Percentiles rank a stretch among this genome's conserved stretches.
Conservation (phyloP, 2,888 invertebrate genomes). For the Pegoplata infirma region DNA sequence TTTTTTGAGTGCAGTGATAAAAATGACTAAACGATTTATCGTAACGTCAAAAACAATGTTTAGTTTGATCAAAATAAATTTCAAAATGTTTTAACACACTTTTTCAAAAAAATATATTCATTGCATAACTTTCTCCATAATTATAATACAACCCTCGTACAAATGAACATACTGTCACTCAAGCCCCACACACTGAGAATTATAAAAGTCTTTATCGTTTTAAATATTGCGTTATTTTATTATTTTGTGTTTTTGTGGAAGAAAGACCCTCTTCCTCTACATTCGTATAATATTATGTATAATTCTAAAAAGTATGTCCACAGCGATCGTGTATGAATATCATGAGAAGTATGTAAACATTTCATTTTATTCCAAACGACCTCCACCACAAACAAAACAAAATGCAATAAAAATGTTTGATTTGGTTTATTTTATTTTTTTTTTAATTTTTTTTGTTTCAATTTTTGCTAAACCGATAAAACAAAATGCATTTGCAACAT, state of each 20-base stretch:
- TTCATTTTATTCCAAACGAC: background rate
- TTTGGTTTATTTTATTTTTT: background rate
- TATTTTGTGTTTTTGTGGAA: background rate
- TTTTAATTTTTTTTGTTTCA: background rate
- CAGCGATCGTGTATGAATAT: background rate
- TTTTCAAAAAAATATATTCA: too few species aligned
- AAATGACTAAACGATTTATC: too few species aligned
- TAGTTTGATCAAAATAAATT: too few species aligned
- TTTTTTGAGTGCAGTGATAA: too few species aligned
- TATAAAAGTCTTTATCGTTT: constrained; percentile 27
- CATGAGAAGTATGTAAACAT: background rate
- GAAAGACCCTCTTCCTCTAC: background rate
- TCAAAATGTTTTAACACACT: too few species aligned
- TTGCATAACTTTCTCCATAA: too few species aligned
- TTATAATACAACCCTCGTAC: too few species aligned
- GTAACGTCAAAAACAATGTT: too few species aligned
- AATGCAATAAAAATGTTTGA: background rate
- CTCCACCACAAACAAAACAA: background rate
- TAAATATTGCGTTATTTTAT: background rate
- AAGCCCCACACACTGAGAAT: constrained; percentile 57
- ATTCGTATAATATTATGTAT: background rate
- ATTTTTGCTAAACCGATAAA: background rate
- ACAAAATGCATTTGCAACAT: background rate
- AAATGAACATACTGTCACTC: background rate
- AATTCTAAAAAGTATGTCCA: background rate